Conservation (phyloP, 2,888 invertebrate genomes). For the Chymomyza fuscimana region DNA sequence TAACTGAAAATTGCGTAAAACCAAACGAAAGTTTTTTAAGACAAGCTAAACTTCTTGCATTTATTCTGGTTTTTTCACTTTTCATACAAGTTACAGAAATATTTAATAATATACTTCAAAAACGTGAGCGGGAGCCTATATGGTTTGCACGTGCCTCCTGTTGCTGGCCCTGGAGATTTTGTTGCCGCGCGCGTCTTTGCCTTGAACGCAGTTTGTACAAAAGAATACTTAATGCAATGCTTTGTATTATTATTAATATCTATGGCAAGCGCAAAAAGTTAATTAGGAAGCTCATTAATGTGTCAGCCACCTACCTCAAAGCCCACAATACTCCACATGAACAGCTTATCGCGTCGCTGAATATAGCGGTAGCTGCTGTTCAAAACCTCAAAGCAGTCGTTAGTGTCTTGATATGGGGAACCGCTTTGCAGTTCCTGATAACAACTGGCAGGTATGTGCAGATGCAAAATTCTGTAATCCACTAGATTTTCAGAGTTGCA, state of each 20-base stretch:
- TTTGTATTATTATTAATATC: constrained; percentile 59
- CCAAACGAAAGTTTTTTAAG: no score
- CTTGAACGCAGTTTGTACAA: constrained; percentile 52
- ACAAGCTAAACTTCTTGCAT: no score
- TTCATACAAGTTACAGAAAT: background rate
- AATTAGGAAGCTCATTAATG: constrained; percentile 23
- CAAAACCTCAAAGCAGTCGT: constrained; percentile 65
- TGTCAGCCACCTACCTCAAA: constrained; percentile 55
- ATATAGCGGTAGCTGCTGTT: constrained; percentile 50
- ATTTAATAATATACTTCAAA: constrained; percentile 24
- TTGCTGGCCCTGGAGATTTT: constrained; percentile 55
- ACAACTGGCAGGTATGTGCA: constrained; percentile 65
- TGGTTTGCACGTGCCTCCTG: constrained; percentile 63
- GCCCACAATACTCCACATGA: constrained; percentile 68
- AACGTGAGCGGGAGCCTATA: constrained; percentile 57
- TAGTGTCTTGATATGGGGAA: constrained; percentile 32
- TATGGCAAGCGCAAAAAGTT: constrained; percentile 17
- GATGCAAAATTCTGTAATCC: constrained; percentile 61
- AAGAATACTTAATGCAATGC: constrained; percentile 48
- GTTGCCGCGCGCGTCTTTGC: constrained; percentile 36
- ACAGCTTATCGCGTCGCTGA: constrained; percentile 65
- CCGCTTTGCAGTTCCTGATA: constrained; percentile 46
- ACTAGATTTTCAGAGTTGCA: constrained; percentile 61
- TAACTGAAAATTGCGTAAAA: no score
- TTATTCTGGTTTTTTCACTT: no score